Conservation (phyloP, 2,888 invertebrate genomes). For the Nematopogon swammerdamellus region DNA sequence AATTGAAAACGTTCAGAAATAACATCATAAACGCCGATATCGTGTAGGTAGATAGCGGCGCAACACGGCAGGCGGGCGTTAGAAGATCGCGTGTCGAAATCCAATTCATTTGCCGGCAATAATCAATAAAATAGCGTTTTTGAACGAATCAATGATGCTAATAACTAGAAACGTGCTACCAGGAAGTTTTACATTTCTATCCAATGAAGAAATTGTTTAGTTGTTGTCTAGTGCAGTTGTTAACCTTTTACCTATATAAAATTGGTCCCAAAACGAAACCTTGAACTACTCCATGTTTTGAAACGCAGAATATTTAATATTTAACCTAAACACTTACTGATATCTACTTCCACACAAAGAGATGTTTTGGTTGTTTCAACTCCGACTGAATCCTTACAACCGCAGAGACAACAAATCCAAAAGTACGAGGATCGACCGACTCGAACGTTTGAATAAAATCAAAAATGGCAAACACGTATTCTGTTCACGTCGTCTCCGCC, state of each 20-base stretch:
- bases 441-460: not conserved
- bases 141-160: slow-evolving; percentile 41
- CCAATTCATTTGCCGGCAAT: slow-evolving; percentile 36
- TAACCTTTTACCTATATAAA: too few relatives aligned
- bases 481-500: not conserved
- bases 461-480: not conserved
- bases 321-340: too few relatives aligned
- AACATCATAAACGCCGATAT: not conserved
- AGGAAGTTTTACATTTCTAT: slow-evolving; percentile 12
- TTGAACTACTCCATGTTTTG: too few relatives aligned
- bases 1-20: not conserved
- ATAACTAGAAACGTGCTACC: slow-evolving; percentile 24
- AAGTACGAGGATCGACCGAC: not conserved
- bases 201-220: too few relatives aligned
- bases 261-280: too few relatives aligned
- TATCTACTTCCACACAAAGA: too few relatives aligned
- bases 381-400: not conserved
- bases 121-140: slow-evolving; percentile 44
- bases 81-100: slow-evolving; percentile 27
- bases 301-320: too few relatives aligned
- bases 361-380: too few relatives aligned
- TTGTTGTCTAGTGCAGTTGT: too few relatives aligned
- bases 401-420: not conserved
- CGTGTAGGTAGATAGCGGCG: not conserved
- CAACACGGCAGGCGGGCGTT: not conserved